Base-by-base conservation (phyloP, 2,888 invertebrate species). In the Diarsia dahlii region DNA sequence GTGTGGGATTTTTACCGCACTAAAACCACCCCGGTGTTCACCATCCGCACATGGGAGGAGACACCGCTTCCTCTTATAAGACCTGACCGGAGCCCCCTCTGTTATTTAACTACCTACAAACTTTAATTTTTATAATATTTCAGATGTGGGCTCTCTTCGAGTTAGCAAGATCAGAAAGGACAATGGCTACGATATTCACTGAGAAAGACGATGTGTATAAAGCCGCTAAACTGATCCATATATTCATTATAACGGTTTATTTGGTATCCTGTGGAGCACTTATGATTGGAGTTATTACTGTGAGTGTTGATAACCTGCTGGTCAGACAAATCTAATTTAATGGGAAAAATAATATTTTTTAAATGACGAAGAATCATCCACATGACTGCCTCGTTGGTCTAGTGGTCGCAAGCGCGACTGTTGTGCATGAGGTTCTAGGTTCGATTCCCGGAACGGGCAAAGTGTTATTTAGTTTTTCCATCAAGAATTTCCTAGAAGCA, bases 101-200 rank as follows among this genome's bases (percentile, higher is more conserved):
- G 28, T 28, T 28, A 28, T 28, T 28, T 28, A 2, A 1, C 28
- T 28, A 28, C 4, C 9, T n/a, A 3, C 20, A 9, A n/a, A 52
- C 4, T 2, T 56, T 28, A 1, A 10, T 10, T 34, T 9, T 34
- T 20, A 20, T 60, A 10, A 34, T 63, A n/a, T 63, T 63, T 12
- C 81, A 92, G 91, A 34, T 90, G 0, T 91, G 90, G 90, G 88
- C 85, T 0, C 34, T 79, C 0, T 66, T 81, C 1, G 89, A 90
- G 71, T 46, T 92, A 18, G 60, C 74, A 18, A 68, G 76, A 18
- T 86, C 86, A 12, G 89, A 89, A 13, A 89, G 79, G 28, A 67
- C 72, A 0, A 80, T 88, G 8, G 71, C 54, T 6, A 56, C 52
- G 1, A 71, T 91, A 60, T 86, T 89, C 45, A 56, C 78, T 0